Conservation (phyloP, 1,140 invertebrate species). For the Rhagoletis zephyria region DNA sequence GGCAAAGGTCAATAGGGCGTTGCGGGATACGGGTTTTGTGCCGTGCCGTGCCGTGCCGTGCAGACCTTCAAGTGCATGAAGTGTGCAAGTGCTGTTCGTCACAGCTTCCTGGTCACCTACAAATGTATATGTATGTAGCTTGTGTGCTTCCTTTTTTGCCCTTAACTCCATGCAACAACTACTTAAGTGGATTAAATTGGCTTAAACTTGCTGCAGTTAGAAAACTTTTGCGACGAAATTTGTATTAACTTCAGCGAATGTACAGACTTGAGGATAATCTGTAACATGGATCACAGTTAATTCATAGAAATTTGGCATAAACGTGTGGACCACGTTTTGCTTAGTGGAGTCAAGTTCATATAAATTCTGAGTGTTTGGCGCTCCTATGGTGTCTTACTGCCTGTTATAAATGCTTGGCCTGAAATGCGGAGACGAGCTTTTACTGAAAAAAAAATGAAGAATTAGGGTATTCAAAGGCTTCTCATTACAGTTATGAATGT, state of each 20-base stretch:
- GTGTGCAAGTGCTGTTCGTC: not conserved
- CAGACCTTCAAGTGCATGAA: not conserved
- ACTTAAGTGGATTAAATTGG: constrained; percentile 38
- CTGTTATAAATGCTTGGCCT: too few relatives aligned
- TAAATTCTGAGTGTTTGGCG: too few relatives aligned
- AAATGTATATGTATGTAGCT: not conserved
- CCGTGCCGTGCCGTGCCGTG: not conserved
- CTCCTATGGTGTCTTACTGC: too few relatives aligned
- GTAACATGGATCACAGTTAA: not conserved
- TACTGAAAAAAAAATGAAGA: too few relatives aligned
- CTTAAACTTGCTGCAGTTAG: not conserved
- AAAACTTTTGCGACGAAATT: constrained; percentile 6
- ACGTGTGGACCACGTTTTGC: too few relatives aligned
- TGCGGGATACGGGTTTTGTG: not conserved
- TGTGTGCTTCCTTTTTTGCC: not conserved
- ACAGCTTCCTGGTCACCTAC: not conserved
- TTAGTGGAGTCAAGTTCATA: too few relatives aligned
- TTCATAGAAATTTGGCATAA: too few relatives aligned
- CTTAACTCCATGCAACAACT: not conserved
- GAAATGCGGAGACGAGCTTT: too few relatives aligned
- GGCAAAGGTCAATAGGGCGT: constrained; percentile 11
- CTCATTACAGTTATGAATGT: too few relatives aligned
- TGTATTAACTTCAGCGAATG: constrained; percentile 16
- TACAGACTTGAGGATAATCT: not conserved
- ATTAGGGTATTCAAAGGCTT: too few relatives aligned